A percentile compares a stretch with the other conserved stretches of the same genome.
These are phyloP conservation scores for Marasmarcha lunaedactyla DNA, from an alignment of 2,888 invertebrate species.

Conservation along the genomic window DNA sequence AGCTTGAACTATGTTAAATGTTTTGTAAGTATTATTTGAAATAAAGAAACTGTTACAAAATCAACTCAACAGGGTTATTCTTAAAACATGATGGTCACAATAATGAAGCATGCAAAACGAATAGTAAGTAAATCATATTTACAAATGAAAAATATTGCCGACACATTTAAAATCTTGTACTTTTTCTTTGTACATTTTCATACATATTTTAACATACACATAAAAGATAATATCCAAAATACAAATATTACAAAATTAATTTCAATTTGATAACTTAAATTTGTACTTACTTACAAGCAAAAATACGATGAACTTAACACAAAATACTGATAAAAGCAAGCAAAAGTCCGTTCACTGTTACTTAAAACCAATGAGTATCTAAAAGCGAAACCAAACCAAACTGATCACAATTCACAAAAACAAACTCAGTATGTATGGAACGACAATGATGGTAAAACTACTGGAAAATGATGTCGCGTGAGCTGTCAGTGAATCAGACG, in stretches of 20 bases:
- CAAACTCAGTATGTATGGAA: constrained; percentile 38
- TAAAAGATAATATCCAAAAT: too few relatives aligned
- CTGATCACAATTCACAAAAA: constrained; percentile 40
- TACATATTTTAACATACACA: too few relatives aligned
- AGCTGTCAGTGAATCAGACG: constrained; percentile 36
- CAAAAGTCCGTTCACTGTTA: constrained; percentile 4
- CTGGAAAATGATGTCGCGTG: constrained; percentile 36
- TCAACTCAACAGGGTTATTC: constrained; percentile 4
- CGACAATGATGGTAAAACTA: constrained; percentile 35
- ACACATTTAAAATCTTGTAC: too few relatives aligned
- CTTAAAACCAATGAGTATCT: constrained; percentile 3
- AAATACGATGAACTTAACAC: constrained; percentile 5
- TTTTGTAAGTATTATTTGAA: too few relatives aligned
- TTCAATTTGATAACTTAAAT: constrained; percentile 1
- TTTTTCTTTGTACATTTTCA: too few relatives aligned
- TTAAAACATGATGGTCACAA: constrained; percentile 10
- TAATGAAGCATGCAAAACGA: constrained; percentile 8
- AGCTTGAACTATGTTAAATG: too few relatives aligned
- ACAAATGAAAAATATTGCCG: neutral
- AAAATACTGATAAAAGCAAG: constrained; percentile 13
- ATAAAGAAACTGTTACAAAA: constrained; percentile 13
- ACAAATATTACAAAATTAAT: neutral
- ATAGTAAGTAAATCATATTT: constrained; percentile 10
- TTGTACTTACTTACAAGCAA: constrained; percentile 12
- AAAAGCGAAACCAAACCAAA: constrained; percentile 10